phyloP scores from a whole-genome alignment of 2,113 vertebrate species.

The Lampris incognitus region DNA sequence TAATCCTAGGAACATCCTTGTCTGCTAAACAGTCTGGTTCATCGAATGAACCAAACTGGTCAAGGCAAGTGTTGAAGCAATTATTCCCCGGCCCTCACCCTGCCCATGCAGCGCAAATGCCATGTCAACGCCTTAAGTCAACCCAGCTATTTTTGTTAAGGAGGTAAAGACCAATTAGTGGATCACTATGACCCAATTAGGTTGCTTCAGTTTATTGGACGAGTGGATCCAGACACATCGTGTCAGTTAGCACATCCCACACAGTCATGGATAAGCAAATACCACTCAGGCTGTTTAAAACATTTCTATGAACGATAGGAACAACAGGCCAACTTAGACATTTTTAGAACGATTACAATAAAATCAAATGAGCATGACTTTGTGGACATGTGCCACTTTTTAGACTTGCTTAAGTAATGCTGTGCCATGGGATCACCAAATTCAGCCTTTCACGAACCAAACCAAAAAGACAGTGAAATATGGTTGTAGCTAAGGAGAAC shows the following conservation, averaged over 20 bases:
- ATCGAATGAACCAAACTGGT: slow-evolving; percentile 24
- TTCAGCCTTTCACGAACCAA: too few relatives aligned
- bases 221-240: slow-evolving; percentile 6
- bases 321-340: too few relatives aligned
- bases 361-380: too few relatives aligned
- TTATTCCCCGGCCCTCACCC: background rate
- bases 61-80: background rate
- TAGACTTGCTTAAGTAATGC: too few relatives aligned
- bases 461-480: too few relatives aligned
- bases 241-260: too few relatives aligned
- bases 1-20: slow-evolving; percentile 5
- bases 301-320: too few relatives aligned
- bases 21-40: background rate
- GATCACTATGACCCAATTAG: slow-evolving; percentile 70
- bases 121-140: slow-evolving; percentile 43
- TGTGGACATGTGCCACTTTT: too few relatives aligned
- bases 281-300: too few relatives aligned
- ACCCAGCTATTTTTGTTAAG: slow-evolving; percentile 56
- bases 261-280: too few relatives aligned
- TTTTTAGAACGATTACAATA: too few relatives aligned
- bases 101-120: slow-evolving; percentile 18
- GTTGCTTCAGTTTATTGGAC: slow-evolving; percentile 12
- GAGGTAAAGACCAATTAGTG: slow-evolving; percentile 71
- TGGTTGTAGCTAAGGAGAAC: background rate
- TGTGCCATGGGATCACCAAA: too few relatives aligned